phyloP scores from a whole-genome alignment of 2,113 vertebrate species.

The Galbula dea region DNA sequence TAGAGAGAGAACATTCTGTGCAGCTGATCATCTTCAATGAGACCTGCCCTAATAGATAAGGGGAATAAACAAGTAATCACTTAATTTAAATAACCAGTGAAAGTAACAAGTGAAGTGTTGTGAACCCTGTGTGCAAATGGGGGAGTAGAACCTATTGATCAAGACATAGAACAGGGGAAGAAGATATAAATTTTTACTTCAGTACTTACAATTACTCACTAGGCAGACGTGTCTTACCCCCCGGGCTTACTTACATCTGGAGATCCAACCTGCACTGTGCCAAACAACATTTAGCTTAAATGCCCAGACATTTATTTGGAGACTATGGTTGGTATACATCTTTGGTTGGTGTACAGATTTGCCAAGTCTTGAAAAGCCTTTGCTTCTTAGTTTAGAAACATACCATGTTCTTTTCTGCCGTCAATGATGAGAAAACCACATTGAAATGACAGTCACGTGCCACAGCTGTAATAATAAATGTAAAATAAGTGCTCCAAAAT shows the following conservation, averaged over 20 bases:
- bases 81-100: not conserved
- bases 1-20: not conserved
- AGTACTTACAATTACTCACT: not conserved
- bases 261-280: slow-evolving; percentile 12
- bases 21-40: not conserved
- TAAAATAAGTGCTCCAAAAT: not conserved
- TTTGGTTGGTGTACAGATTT: not conserved
- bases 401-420: not conserved
- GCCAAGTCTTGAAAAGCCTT: not conserved
- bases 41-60: not conserved
- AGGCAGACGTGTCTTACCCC: not conserved
- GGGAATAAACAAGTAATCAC: not conserved
- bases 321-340: not conserved
- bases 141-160: not conserved
- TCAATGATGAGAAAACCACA: not conserved
- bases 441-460: not conserved
- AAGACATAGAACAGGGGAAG: not conserved
- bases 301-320: slow-evolving; percentile 8
- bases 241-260: slow-evolving; percentile 16
- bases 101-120: not conserved
- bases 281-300: slow-evolving; percentile 21
- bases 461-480: not conserved
- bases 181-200: not conserved
- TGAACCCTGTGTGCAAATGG: not conserved
- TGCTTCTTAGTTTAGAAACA: not conserved